Conservation (phyloP, 2,797 vertebrate species). For the Helicolenus hilgendorfi region DNA sequence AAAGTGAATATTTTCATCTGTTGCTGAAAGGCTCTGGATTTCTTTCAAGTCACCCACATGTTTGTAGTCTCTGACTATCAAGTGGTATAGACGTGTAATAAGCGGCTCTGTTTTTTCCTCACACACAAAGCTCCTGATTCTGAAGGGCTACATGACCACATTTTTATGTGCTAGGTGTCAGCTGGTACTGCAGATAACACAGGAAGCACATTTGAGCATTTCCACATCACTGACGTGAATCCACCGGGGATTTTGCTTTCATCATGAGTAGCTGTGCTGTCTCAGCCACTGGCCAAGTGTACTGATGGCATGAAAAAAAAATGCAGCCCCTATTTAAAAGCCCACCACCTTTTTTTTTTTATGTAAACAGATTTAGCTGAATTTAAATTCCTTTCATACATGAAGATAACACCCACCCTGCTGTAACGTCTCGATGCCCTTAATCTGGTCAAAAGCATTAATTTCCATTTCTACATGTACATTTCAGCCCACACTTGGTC, state of each 20-base stretch:
- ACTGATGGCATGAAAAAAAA: slow-evolving; percentile 11
- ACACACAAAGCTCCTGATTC: slow-evolving; percentile 18
- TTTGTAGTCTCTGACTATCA: slow-evolving; percentile 5
- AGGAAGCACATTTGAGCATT: slow-evolving; percentile 51
- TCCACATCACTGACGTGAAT: slow-evolving; percentile 61
- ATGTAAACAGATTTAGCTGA: slow-evolving; percentile 15
- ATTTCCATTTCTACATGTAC: slow-evolving; percentile 34
- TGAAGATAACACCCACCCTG: background rate
- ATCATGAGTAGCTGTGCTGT: slow-evolving; percentile 41
- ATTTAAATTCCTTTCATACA: slow-evolving; percentile 47
- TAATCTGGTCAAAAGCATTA: slow-evolving; percentile 32
- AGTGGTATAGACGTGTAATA: background rate
- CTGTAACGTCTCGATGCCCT: slow-evolving; percentile 17
- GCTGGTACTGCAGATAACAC: slow-evolving; percentile 63
- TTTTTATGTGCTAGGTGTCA: slow-evolving; percentile 55
- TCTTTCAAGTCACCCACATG: background rate
- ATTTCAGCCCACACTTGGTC: slow-evolving; percentile 41
- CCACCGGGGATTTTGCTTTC: slow-evolving; percentile 51
- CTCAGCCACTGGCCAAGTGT: slow-evolving; percentile 29
- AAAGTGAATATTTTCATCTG: slow-evolving; percentile 22
- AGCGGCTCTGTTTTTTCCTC: background rate
- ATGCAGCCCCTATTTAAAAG: background rate
- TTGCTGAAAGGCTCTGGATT: background rate
- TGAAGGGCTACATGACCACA: slow-evolving; percentile 28
- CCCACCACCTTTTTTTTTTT: background rate